Conservation (phyloP, 2,888 invertebrate species). For the Epinotia brunnichana region DNA sequence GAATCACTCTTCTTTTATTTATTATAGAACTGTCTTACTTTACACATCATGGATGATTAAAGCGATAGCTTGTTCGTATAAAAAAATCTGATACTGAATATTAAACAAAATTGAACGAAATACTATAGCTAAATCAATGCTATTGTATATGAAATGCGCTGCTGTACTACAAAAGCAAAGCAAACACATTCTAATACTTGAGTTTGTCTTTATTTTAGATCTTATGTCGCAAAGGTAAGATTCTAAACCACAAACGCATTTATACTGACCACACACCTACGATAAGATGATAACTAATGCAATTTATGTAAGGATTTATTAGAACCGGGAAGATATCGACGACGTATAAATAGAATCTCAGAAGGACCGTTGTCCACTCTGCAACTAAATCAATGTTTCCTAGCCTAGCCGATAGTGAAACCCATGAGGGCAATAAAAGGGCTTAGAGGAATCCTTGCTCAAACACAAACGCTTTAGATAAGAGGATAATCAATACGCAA, state of each 20-base stretch:
- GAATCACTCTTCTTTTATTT: not conserved
- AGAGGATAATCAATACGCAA: conserved; percentile 66
- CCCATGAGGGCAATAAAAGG: conserved; percentile 64
- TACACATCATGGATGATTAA: not conserved
- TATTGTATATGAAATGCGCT: not conserved
- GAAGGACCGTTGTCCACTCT: conserved; percentile 41
- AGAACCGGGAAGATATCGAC: conserved; percentile 10
- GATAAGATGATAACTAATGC: conserved; percentile 22
- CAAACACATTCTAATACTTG: not conserved
- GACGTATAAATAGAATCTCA: conserved; percentile 21
- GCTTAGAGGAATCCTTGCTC: conserved; percentile 64
- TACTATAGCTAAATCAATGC: too few relatives aligned
- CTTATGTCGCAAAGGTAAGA: not conserved
- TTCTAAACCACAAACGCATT: too few relatives aligned
- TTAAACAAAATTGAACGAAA: too few relatives aligned
- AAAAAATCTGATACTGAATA: not conserved
- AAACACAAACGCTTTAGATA: conserved; percentile 66
- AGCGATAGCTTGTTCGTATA: not conserved
- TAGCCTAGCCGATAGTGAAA: conserved; percentile 56
- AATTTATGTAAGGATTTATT: conserved; percentile 21
- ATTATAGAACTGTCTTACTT: not conserved
- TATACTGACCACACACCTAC: not conserved
- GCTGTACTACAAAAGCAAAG: not conserved
- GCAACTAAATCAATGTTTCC: conserved; percentile 58
- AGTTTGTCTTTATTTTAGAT: not conserved